These are phyloP conservation scores for Ormia ochracea DNA, from an alignment of 2,888 invertebrate genomes.

Conservation along the genomic window DNA sequence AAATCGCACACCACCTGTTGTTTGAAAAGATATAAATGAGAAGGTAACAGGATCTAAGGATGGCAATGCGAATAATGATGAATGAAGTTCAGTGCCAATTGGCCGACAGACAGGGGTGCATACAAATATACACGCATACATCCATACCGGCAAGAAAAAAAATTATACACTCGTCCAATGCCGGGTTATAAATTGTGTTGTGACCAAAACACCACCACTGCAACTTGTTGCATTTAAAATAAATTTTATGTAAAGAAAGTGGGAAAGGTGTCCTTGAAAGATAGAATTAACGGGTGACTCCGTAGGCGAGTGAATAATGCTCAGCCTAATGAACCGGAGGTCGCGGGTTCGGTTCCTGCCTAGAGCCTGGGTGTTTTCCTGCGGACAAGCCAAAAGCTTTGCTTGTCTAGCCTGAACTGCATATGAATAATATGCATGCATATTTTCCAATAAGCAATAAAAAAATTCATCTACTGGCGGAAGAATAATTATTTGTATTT, in stretches of 20 bases:
- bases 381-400: no score
- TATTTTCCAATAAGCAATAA: no score
- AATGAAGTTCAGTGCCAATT: conserved; percentile 10
- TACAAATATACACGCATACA: neutral
- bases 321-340: no score
- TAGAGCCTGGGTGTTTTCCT: no score
- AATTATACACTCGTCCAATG: neutral
- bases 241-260: neutral
- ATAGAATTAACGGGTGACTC: no score
- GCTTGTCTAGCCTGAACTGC: no score
- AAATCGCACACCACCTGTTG: conserved; percentile 43
- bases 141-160: neutral
- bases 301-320: no score
- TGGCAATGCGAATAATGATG: neutral
- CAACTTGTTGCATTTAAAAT: conserved; percentile 20
- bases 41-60: conserved; percentile 28
- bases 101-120: neutral
- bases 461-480: no score
- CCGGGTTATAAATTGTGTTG: neutral
- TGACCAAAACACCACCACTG: neutral
- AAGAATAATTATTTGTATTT: no score
- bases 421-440: no score
- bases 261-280: neutral
- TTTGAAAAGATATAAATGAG: conserved; percentile 7
- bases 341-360: no score